Conservation (phyloP, 2,888 invertebrate species). For the Axea sp. region DNA sequence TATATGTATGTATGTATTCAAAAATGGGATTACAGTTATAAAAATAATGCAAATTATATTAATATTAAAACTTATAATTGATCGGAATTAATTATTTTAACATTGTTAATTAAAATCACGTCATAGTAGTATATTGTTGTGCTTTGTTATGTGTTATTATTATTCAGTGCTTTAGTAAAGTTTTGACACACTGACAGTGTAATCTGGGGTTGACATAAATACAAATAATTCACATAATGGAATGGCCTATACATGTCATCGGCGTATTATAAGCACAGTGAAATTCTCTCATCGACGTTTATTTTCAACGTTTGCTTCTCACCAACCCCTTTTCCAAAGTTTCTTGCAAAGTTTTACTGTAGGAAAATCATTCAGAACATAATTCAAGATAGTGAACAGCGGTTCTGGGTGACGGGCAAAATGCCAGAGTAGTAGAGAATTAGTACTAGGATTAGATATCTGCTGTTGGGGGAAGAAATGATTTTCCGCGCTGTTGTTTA, state of each 20-base stretch:
- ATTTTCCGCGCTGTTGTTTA: conserved; percentile 46
- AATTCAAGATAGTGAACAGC: conserved; percentile 42
- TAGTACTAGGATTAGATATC: conserved; percentile 49
- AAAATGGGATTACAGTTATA: too few relatives aligned
- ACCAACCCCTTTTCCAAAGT: conserved; percentile 26
- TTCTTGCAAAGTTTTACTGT: conserved; percentile 35
- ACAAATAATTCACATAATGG: conserved; percentile 48
- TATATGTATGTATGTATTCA: too few relatives aligned
- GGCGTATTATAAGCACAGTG: conserved; percentile 15
- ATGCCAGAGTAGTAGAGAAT: conserved; percentile 47
- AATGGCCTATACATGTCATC: conserved; percentile 29
- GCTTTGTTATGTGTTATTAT: conserved; percentile 10
- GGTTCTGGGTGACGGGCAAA: conserved; percentile 31
- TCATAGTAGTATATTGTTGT: too few relatives aligned
- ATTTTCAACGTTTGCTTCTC: conserved; percentile 35
- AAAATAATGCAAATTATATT: too few relatives aligned
- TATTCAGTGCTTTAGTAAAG: conserved; percentile 19
- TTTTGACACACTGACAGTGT: conserved; percentile 47
- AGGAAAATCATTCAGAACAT: conserved; percentile 51
- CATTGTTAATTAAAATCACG: too few relatives aligned
- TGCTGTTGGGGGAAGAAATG: conserved; percentile 33
- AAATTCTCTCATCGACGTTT: conserved; percentile 34
- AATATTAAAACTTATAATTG: too few relatives aligned
- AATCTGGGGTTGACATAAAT: conserved; percentile 45
- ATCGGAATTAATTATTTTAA: too few relatives aligned